phyloP scores from a whole-genome alignment of 2,888 invertebrate genomes.

The Unio pictorum region DNA sequence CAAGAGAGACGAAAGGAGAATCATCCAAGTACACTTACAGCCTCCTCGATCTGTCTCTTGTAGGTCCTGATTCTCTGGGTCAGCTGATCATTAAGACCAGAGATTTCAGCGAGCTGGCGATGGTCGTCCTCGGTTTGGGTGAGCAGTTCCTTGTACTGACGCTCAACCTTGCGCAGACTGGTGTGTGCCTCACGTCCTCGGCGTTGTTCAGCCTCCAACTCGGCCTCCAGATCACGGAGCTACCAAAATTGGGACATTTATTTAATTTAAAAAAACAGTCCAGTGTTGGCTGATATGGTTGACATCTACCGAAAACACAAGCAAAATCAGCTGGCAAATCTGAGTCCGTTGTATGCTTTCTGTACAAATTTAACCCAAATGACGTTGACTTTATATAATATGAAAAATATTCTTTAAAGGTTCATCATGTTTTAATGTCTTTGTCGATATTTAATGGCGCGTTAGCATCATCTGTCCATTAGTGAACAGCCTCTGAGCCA shows the following conservation, averaged over 20 bases:
- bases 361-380: no score
- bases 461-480: no score
- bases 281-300: no score
- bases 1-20: not conserved
- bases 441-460: no score
- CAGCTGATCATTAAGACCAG: slow-evolving; percentile 64
- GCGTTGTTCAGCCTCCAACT: slow-evolving; percentile 69
- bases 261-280: not conserved
- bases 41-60: slow-evolving; percentile 71
- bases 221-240: slow-evolving; percentile 70
- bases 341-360: no score
- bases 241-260: slow-evolving; percentile 22
- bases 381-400: no score
- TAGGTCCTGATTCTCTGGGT: slow-evolving; percentile 66
- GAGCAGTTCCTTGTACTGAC: slow-evolving; percentile 64
- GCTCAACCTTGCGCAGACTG: slow-evolving; percentile 66
- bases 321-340: no score
- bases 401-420: no score
- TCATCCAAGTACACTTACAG: slow-evolving; percentile 60
- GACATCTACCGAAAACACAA: no score
- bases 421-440: no score
- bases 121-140: slow-evolving; percentile 67
- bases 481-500: no score
- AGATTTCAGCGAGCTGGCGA: slow-evolving; percentile 62
- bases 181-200: slow-evolving; percentile 65